Base-by-base conservation (phyloP, 2,888 invertebrate species). In the Rhimphoctona megacephalus region DNA sequence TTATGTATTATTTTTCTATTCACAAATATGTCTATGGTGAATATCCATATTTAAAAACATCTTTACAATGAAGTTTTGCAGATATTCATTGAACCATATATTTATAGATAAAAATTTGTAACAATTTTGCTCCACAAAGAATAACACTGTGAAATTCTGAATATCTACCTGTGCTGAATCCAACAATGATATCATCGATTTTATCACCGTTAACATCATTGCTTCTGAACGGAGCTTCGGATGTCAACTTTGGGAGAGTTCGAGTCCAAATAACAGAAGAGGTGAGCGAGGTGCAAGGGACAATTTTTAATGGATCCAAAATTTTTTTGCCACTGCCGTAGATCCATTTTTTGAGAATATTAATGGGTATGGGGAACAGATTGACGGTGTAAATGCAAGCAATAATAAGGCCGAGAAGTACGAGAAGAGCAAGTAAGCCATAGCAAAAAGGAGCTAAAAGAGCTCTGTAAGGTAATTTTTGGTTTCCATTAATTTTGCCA, bases 151-250 rank as follows among this genome's bases (percentile, higher is more conserved):
- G n/a, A n/a, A 33, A 77, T 19, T 22, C n/a, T 22, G 22, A 77
- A 54, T 73, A 46, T 52, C n/a, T 33, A 97, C 97, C 97, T 93
- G 97, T 97, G 79, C 97, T 97, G 94, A 97, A 98, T 86, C 97
- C 97, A 87, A 97, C 95, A 80, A 98, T 95, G 36, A 97, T 95
- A 94, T 98, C 98, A 74, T 96, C 95, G 14, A 96, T 92, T 25
- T 96, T 96, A 94, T 98, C 97, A 4, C 95, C 94, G 94, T 97
- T 97, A 1, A 97, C 95, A 93, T 98, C 97, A 36, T 96, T 95
- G 85, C 96, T 95, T 89, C 97, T 95, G 87, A 97, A 95, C 0
- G 97, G 96, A 80, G 97, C 96, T 94, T 97, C 97, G 14, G 97
- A 96, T 79, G 96, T 96, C 74, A 97, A 94, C 91, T 96, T 96